These are phyloP conservation scores for Crambe crambe DNA, from an alignment of 37 sponge, comb jelly and placozoan species.

Conservation along the genomic window DNA sequence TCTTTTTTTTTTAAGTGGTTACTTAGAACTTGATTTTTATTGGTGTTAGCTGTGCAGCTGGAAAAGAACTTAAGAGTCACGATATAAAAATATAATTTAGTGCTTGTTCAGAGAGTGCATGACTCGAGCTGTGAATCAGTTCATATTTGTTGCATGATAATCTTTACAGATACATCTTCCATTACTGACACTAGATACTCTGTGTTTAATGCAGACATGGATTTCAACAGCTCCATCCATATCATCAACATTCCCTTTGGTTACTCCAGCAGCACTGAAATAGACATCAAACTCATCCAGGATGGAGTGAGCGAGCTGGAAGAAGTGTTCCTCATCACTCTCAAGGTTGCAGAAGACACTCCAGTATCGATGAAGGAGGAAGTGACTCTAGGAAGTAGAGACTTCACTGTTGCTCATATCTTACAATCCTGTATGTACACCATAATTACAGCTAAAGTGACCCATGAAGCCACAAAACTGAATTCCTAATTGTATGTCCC, in stretches of 20 bases:
- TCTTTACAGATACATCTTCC: too few relatives aligned
- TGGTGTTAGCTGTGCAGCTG: too few relatives aligned
- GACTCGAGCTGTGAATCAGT: too few relatives aligned
- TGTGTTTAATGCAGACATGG: background rate
- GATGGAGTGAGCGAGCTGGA: background rate
- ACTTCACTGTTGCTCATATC: background rate
- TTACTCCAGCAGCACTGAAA: background rate
- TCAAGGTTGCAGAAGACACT: background rate
- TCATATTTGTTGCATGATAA: too few relatives aligned
- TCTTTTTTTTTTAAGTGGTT: too few relatives aligned
- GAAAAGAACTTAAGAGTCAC: too few relatives aligned
- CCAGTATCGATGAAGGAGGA: background rate
- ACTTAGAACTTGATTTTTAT: too few relatives aligned
- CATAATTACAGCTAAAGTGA: too few relatives aligned
- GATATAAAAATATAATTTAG: too few relatives aligned
- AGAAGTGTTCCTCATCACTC: conserved; percentile 3
- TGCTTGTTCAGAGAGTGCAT: too few relatives aligned
- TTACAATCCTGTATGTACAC: background rate
- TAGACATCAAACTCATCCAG: background rate
- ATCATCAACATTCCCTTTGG: background rate
- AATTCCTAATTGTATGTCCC: background rate
- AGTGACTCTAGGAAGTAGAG: background rate
- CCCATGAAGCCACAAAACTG: too few relatives aligned
- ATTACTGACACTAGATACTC: too few relatives aligned
- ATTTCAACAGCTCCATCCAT: background rate